Base-by-base conservation (phyloP, 2,797 vertebrate genomes). In the Cryptoblepharus egeriae region DNA sequence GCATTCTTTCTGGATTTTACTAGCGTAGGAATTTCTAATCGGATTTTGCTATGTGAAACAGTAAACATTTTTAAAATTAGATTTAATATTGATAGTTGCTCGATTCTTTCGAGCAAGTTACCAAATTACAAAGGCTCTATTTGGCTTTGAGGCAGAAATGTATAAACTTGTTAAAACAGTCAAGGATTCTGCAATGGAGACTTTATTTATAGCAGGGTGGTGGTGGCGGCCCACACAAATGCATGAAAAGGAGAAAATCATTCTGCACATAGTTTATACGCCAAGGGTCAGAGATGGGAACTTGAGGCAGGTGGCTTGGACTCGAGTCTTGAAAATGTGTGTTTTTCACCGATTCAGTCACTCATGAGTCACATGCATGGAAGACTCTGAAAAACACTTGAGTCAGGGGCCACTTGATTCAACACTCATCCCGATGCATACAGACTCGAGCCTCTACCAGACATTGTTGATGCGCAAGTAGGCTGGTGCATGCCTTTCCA, bases 1-100 rank as follows among this genome's bases (percentile, higher is more conserved):
- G 82, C 93, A 95, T 95, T 95, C 94, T 90, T 87, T 52, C 32
- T 76, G 86, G 90, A 89, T 92, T 94, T 93, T 89, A 67, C 74
- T n/a, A 42, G 3, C 18, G 70, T 88, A 93, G 90, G 91, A 89
- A 92, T 75, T 91, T 72, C 39, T 94, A 93, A 94, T 91, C 91
- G 89, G 90, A 93, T 95, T 95, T 93, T 22, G 55, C 37, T 85
- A 85, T 79, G 80, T 55, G 60, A 79, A 88, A 72, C n/a, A 72
- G 81, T 69, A 84, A 88, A 86, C 77, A 79, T 76, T 92, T 86
- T 4, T 82, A 87, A 91, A 89, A 90, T 72, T 11, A 63, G 82
- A n/a, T 13, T 76, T 88, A 52, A 84, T 85, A 79, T 81, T 83
- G 61, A 0, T 6, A 73, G 77, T 11, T 81, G 77, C 15, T 8